phyloP scores from a whole-genome alignment of 2,113 vertebrate species.

The Laterallus jamaicensis region DNA sequence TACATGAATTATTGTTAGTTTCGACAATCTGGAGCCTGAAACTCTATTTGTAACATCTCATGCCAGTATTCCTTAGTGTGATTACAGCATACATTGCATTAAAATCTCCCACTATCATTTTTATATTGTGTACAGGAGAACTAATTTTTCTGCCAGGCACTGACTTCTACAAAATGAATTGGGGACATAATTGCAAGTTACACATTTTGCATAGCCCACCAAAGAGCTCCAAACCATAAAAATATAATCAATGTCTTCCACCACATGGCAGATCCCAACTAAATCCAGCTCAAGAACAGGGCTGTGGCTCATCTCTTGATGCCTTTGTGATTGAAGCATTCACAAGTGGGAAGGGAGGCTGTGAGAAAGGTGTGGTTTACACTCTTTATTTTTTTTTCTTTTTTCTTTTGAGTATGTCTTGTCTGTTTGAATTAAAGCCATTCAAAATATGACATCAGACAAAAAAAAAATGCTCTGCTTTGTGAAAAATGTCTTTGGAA shows the following conservation, averaged over 20 bases:
- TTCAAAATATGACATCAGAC: background rate
- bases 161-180: background rate
- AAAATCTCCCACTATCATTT: background rate
- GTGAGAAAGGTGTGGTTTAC: background rate
- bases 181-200: background rate
- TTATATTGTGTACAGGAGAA: background rate
- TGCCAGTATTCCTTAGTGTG: background rate
- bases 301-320: background rate
- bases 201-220: background rate
- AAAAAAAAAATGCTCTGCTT: background rate
- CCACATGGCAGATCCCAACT: background rate
- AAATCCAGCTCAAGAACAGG: background rate
- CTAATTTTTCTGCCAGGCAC: background rate
- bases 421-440: background rate
- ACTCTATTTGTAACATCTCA: constrained; percentile 1
- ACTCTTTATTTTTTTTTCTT: no score
- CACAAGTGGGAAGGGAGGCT: background rate
- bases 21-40: constrained; percentile 20
- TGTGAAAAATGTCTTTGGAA: fast-evolving
- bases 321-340: fast-evolving
- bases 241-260: background rate
- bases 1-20: constrained; percentile 66
- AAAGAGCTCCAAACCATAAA: background rate
- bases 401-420: background rate
- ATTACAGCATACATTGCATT: background rate